phyloP scores from a whole-genome alignment of 2,888 invertebrate species.

The Myathropa florea region DNA sequence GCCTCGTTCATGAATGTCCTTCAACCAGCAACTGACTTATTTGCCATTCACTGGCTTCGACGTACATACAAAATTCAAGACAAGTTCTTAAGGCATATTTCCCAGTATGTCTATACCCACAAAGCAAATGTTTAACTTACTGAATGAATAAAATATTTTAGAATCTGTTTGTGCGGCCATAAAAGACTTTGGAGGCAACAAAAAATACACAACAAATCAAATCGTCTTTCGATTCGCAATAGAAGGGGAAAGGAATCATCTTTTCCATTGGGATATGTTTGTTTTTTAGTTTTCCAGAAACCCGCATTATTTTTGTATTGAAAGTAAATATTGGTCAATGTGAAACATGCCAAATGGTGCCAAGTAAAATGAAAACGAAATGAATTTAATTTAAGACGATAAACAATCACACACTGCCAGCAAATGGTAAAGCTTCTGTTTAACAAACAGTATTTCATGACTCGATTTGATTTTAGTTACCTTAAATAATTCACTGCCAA shows the following conservation, averaged over 20 bases:
- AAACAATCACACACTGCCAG: slow-evolving; percentile 69
- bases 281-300: not conserved
- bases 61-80: too few species aligned
- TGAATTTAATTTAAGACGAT: slow-evolving; percentile 71
- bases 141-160: too few species aligned
- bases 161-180: too few species aligned
- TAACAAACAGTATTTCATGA: not conserved
- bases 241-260: not conserved
- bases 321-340: slow-evolving; percentile 54
- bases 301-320: slow-evolving; percentile 12
- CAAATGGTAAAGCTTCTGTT: slow-evolving; percentile 47
- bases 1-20: too few species aligned
- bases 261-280: not conserved
- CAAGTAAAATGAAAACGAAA: slow-evolving; percentile 66
- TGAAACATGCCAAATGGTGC: slow-evolving; percentile 70
- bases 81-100: too few species aligned
- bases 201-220: too few species aligned
- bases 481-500: slow-evolving; percentile 56
- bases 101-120: too few species aligned
- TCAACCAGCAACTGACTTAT: too few species aligned
- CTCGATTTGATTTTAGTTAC: not conserved
- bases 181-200: too few species aligned
- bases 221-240: too few species aligned
- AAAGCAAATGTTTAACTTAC: too few species aligned
- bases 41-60: too few species aligned